These are phyloP conservation scores for Zaprionus kolodkinae DNA, from an alignment of 1,140 invertebrate genomes.

Conservation along the genomic window DNA sequence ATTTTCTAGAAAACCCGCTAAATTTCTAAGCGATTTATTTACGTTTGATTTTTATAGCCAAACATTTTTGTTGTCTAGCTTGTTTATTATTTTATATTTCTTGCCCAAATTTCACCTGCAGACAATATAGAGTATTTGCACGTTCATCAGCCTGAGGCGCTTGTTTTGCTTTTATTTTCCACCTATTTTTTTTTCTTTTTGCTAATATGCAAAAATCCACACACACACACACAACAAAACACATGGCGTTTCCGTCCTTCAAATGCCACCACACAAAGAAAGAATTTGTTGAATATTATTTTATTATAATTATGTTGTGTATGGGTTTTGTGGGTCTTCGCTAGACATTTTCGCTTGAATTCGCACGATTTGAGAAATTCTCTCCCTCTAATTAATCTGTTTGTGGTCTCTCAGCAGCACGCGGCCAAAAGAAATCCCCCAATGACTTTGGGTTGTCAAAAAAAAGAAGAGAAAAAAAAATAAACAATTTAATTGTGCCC, in stretches of 20 bases:
- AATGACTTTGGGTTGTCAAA: constrained; percentile 26
- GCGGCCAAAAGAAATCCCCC: not conserved
- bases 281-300: constrained; percentile 56
- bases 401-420: constrained; percentile 18
- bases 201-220: constrained; percentile 75
- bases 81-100: too few relatives aligned
- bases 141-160: not conserved
- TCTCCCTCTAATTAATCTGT: constrained; percentile 44
- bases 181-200: constrained; percentile 60
- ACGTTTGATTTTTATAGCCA: not conserved
- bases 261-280: constrained; percentile 60
- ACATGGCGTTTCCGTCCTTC: constrained; percentile 77
- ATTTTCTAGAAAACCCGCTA: not conserved
- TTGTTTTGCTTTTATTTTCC: constrained; percentile 43
- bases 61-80: not conserved
- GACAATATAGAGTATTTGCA: not conserved
- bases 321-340: constrained; percentile 9
- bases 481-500: constrained; percentile 56
- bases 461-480: constrained; percentile 21
- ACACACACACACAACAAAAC: constrained; percentile 37
- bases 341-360: constrained; percentile 42
- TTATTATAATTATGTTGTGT: constrained; percentile 13
- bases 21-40: too few relatives aligned
- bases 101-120: not conserved
- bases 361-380: constrained; percentile 60